phyloP scores from a whole-genome alignment of 1,140 invertebrate species.

The Melipona quadrifasciata region DNA sequence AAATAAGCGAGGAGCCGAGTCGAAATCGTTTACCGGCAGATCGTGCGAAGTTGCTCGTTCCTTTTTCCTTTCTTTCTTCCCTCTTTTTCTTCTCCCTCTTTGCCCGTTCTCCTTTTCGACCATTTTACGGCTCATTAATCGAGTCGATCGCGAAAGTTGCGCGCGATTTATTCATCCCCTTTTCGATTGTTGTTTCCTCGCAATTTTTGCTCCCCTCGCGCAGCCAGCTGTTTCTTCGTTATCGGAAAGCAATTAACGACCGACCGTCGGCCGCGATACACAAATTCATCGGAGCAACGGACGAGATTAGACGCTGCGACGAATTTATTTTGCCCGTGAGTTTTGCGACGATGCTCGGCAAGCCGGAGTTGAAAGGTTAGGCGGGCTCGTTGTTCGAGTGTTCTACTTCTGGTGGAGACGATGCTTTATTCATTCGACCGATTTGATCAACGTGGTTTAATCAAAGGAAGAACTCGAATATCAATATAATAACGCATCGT shows the following conservation, averaged over 20 bases:
- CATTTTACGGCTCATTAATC: slow-evolving; percentile 30
- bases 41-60: neutral
- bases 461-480: no score
- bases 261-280: neutral
- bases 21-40: neutral
- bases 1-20: neutral
- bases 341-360: no score
- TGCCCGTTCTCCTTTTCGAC: neutral
- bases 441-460: no score
- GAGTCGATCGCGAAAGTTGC: slow-evolving; percentile 1
- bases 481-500: no score
- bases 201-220: neutral
- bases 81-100: no score
- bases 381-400: no score
- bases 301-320: neutral
- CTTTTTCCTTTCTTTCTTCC: no score
- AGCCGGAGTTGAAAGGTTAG: no score
- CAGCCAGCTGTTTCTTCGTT: neutral
- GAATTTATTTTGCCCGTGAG: neutral
- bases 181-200: neutral
- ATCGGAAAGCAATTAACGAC: neutral
- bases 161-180: slow-evolving; percentile 18
- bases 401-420: no score
- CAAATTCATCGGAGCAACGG: neutral
- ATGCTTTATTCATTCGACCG: no score